These are phyloP conservation scores for Stenolophus ochropezus DNA, from an alignment of 2,888 invertebrate species.

Conservation along the genomic window DNA sequence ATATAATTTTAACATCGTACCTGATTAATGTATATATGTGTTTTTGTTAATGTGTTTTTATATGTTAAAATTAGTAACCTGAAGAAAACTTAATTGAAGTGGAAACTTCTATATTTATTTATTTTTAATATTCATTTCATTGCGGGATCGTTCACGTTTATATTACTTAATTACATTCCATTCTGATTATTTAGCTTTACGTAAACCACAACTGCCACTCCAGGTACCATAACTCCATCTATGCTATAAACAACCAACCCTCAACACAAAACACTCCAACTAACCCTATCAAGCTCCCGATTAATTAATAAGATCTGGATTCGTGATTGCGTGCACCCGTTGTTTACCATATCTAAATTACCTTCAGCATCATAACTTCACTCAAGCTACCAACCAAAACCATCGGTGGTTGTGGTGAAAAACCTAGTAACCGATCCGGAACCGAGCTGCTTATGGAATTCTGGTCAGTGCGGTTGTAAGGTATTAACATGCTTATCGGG, in stretches of 20 bases:
- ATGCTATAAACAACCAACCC: neutral
- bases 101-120: too few relatives aligned
- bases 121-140: too few relatives aligned
- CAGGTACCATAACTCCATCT: neutral
- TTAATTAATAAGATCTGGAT: neutral
- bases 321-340: neutral
- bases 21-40: too few relatives aligned
- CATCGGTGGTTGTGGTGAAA: neutral
- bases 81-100: too few relatives aligned
- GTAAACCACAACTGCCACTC: neutral
- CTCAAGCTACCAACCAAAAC: neutral
- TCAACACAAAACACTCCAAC: neutral
- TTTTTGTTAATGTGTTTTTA: too few relatives aligned
- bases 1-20: too few relatives aligned
- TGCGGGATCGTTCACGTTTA: too few relatives aligned
- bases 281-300: neutral
- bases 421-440: conserved; percentile 4
- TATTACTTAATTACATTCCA: too few relatives aligned
- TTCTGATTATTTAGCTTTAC: too few relatives aligned
- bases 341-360: neutral
- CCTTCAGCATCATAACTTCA: neutral
- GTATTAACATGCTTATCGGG: conserved; percentile 26
- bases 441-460: conserved; percentile 2
- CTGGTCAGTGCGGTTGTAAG: neutral
- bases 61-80: too few relatives aligned